These are phyloP conservation scores for Leptodirus hochenwartii DNA, from an alignment of 2,888 invertebrate genomes.

Conservation along the genomic window DNA sequence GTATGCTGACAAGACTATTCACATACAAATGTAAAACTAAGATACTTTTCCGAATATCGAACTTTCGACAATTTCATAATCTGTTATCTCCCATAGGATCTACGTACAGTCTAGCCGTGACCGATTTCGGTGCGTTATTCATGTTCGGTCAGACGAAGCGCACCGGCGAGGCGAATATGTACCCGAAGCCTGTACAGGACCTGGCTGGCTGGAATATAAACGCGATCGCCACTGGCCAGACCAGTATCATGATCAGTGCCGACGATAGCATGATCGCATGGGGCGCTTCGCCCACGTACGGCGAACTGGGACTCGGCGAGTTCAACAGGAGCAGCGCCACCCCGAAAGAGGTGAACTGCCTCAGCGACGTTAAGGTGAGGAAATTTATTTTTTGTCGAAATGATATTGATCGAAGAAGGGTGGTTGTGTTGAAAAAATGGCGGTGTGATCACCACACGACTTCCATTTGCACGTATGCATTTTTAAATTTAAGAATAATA, in stretches of 20 bases:
- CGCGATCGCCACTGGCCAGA: constrained; percentile 64
- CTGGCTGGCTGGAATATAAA: constrained; percentile 86
- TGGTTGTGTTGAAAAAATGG: background rate
- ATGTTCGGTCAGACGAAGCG: constrained; percentile 86
- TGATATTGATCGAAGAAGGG: no score
- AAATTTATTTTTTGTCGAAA: background rate
- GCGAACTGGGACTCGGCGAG: constrained; percentile 84
- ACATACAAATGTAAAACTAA: no score
- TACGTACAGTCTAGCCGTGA: constrained; percentile 70
- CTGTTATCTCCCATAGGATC: no score
- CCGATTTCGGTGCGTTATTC: constrained; percentile 55
- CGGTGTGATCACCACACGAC: background rate
- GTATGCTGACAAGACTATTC: no score
- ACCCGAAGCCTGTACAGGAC: constrained; percentile 87
- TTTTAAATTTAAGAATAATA: background rate
- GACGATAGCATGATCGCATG: constrained; percentile 83
- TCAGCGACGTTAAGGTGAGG: background rate
- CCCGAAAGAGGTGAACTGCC: constrained; percentile 57
- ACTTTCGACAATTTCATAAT: no score
- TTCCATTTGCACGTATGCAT: background rate
- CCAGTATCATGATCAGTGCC: constrained; percentile 72
- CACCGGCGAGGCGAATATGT: constrained; percentile 92
- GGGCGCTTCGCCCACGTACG: constrained; percentile 89
- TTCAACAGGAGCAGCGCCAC: constrained; percentile 71
- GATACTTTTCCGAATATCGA: no score